A percentile compares a stretch with the other conserved stretches of the same genome.
phyloP scores from a whole-genome alignment of 2,797 vertebrate species.

The Rhabdomys pumilio region DNA sequence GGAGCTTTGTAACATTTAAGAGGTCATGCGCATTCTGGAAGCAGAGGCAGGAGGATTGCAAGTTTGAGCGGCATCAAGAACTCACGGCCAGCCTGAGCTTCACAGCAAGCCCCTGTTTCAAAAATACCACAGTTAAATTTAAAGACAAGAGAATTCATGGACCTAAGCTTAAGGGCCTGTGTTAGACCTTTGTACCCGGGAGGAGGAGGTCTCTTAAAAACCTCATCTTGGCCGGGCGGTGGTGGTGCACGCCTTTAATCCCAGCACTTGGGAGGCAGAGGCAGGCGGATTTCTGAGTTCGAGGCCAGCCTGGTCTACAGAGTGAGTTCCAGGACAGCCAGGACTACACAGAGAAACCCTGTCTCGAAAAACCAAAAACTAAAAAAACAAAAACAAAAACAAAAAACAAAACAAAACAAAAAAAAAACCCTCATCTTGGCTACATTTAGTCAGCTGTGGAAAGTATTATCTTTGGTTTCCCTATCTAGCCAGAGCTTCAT shows the following conservation, averaged over 20 bases:
- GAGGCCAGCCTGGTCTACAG: no score
- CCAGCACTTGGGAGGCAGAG: no score
- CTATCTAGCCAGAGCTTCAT: not conserved
- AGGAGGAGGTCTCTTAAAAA: conserved; percentile 37
- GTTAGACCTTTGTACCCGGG: not conserved
- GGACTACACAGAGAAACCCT: no score
- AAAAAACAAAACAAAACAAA: no score
- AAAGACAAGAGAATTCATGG: not conserved
- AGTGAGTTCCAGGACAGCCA: no score
- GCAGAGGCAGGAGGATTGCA: not conserved
- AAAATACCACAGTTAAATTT: not conserved
- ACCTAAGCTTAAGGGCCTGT: not conserved
- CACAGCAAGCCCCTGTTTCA: not conserved
- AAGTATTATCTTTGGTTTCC: not conserved
- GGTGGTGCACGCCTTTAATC: no score
- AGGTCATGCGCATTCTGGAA: not conserved
- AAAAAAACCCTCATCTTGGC: conserved; percentile 40
- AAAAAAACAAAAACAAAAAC: no score
- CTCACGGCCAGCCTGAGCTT: not conserved
- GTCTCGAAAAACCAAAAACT: no score
- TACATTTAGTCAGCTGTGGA: not conserved
- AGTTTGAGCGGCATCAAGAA: not conserved
- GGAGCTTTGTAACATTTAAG: not conserved
- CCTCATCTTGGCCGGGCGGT: not conserved
- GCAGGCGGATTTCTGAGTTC: no score